Base-by-base conservation (phyloP, 2,797 vertebrate genomes). In the Coregonus suidteri region DNA sequence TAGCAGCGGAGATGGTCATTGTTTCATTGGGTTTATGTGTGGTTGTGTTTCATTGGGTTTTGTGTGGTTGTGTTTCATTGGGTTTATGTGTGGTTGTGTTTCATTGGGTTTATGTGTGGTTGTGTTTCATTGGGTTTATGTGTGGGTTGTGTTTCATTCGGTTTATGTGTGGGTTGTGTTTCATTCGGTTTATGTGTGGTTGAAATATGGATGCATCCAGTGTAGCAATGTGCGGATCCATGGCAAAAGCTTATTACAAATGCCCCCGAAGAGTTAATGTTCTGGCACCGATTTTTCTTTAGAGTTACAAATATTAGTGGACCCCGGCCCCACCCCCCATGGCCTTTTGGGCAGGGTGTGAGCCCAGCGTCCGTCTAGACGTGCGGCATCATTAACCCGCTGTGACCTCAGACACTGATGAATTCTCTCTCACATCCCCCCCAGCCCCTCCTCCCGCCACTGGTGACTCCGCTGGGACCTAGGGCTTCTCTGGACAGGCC, bases 371-470 rank as follows among this genome's bases (percentile, higher is more conserved):
- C 84, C 83, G 93, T 95, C 93, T 94, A 94, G 94, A 94, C 93
- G 89, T 75, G 91, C 86, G 81, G 87, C 90, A 87, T 94, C 92
- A 93, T 95, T 95, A 95, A 95, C 93, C 93, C 84, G 85, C 87
- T 7, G 41, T 79, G 93, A 94, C 94, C 93, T 83, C 77, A 1
- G 82, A 86, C 84, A 82, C 91, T 87, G 93, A 93, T 92, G 92
- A 92, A 92, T 94, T 94, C 75, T 18, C 91, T 92, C 94, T 93
- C 94, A 93, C 95, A 94, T 94, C 94, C 94, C 89, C 88, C 18
- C 87, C 88, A 92, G 94, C 88, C 82, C 76, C 79, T 80, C 68
- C 69, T 81, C 81, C 77, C 52, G 0, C 91, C 72, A 25, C 15
- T 76, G 77, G 78, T 72, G 71, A 16, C 81, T 91, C 94, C 94